phyloP scores from a whole-genome alignment of 2,888 invertebrate genomes.

The Poecilobothrus nobilitatus region DNA sequence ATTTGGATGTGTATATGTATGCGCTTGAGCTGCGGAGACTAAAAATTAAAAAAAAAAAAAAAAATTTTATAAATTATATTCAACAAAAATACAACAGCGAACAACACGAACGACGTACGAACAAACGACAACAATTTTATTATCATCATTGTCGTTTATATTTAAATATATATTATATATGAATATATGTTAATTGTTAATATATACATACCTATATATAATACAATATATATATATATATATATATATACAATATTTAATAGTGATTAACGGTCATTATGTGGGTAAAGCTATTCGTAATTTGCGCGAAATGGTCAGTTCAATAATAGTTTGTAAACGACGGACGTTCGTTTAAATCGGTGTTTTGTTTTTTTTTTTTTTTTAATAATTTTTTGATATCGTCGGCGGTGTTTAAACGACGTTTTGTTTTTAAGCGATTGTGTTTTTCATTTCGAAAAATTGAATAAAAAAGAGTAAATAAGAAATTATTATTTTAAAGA shows the following conservation, averaged over 20 bases:
- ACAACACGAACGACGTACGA: no score
- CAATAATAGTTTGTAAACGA: neutral
- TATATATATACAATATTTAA: neutral
- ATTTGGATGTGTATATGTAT: neutral
- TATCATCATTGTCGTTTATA: no score
- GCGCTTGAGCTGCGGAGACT: neutral
- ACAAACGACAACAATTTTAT: no score
- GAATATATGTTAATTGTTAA: neutral
- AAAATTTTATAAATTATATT: no score
- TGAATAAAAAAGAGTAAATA: no score
- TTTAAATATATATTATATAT: neutral
- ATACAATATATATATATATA: no score
- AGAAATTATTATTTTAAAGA: no score
- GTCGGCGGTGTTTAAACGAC: neutral
- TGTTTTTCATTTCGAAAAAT: no score
- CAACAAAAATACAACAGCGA: no score
- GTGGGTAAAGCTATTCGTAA: slow-evolving; percentile 1
- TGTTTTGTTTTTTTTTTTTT: neutral
- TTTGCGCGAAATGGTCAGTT: neutral
- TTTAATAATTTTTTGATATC: no score
- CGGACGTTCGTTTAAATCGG: neutral
- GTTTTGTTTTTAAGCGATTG: neutral
- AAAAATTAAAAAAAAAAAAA: no score
- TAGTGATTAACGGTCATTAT: slow-evolving; percentile 3
- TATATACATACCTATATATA: neutral